Evolutionary conservation across 2,888 invertebrate genomes (phyloP).

Genomic region (Tenthredo scrophulariae): DNA sequence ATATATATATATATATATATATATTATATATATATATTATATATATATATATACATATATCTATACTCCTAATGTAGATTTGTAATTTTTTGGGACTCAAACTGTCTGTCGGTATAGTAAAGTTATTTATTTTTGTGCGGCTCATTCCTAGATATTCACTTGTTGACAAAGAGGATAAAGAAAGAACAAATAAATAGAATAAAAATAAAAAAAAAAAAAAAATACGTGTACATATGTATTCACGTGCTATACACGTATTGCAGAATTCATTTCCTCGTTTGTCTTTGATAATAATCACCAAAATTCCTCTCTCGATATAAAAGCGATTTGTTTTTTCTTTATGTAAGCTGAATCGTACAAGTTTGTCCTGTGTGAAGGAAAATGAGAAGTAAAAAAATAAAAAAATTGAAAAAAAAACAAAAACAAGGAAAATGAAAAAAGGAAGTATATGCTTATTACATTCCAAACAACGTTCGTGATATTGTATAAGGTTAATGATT

Average conservation of each 20-base stretch:
- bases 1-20: too few species aligned
- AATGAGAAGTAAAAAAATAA: neutral
- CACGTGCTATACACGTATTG: conserved; percentile 16
- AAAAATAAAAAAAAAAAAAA: conserved; percentile 60
- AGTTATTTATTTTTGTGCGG: conserved; percentile 41
- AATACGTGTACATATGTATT: conserved; percentile 58
- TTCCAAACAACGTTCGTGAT: conserved; percentile 39
- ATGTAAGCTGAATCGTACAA: neutral
- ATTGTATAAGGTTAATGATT: conserved; percentile 22
- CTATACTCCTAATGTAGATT: neutral
- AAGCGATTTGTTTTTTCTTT: neutral
- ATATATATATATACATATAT: too few species aligned
- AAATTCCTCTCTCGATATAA: neutral
- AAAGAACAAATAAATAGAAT: conserved; percentile 54
- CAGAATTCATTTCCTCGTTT: neutral
- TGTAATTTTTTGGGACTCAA: conserved; percentile 18
- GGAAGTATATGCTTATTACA: conserved; percentile 44
- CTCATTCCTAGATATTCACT: conserved; percentile 54
- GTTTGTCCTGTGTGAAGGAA: neutral
- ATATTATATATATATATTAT: too few species aligned
- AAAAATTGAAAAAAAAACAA: neutral
- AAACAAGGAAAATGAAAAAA: conserved; percentile 41
- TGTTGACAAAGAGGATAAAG: conserved; percentile 60
- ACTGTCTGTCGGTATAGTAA: conserved; percentile 25
- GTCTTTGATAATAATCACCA: neutral